These are phyloP conservation scores for Lampris megalopsis DNA, from an alignment of 2,113 vertebrate genomes.

Conservation along the genomic window DNA sequence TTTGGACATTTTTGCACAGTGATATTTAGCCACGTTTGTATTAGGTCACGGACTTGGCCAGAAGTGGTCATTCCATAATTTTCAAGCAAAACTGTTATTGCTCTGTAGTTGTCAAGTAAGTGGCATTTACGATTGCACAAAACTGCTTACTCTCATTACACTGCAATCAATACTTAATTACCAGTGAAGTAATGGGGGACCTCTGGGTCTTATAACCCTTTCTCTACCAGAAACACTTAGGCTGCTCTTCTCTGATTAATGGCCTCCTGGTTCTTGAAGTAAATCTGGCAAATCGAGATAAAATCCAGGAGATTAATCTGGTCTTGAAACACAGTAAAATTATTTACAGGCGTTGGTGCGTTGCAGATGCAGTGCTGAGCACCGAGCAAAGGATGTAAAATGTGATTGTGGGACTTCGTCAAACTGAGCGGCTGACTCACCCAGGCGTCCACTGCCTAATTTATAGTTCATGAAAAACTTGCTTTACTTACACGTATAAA, in stretches of 20 bases:
- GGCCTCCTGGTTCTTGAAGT: slow-evolving; percentile 49
- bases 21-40: too few species aligned
- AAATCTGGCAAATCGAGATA: slow-evolving; percentile 52
- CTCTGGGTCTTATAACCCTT: slow-evolving; percentile 46
- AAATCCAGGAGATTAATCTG: slow-evolving; percentile 41
- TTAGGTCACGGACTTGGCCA: too few species aligned
- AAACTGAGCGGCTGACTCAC: neutral
- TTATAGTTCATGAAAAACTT: neutral
- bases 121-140: slow-evolving; percentile 63
- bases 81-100: slow-evolving; percentile 49
- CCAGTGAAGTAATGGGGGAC: slow-evolving; percentile 64
- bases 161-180: slow-evolving; percentile 79
- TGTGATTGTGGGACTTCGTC: neutral
- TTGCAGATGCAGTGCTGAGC: neutral
- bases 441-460: neutral
- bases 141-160: slow-evolving; percentile 77
- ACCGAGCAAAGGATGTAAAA: neutral
- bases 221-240: slow-evolving; percentile 24
- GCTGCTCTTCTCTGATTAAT: slow-evolving; percentile 61
- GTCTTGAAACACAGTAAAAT: slow-evolving; percentile 25
- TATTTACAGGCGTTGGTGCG: neutral
- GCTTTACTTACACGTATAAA: neutral
- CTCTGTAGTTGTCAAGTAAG: slow-evolving; percentile 56
- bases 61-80: neutral
- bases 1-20: too few species aligned